Percentiles rank a stretch among this genome's conserved stretches.
These are phyloP conservation scores for Aplodontia rufa DNA, from an alignment of 2,113 vertebrate species.

Conservation along the genomic window DNA sequence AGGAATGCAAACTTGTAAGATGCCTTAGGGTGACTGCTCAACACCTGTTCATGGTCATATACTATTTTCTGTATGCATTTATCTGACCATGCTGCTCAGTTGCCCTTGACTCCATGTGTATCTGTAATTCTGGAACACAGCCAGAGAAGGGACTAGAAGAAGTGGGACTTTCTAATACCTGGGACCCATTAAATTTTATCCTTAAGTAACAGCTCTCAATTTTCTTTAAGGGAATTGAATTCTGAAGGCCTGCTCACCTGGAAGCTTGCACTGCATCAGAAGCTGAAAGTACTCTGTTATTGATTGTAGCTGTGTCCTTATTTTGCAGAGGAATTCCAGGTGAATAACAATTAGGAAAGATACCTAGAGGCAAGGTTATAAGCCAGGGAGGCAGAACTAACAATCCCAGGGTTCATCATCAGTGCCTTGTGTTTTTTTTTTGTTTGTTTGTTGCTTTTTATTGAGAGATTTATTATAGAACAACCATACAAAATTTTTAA, in stretches of 20 bases:
- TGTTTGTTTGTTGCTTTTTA: too few species aligned
- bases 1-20: neutral
- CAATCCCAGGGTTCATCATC: neutral
- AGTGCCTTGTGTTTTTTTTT: neutral
- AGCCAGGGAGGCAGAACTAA: neutral
- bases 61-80: neutral
- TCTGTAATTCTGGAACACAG: neutral
- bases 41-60: neutral
- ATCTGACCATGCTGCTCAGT: neutral
- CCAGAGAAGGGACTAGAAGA: neutral
- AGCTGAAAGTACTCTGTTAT: conserved; percentile 42
- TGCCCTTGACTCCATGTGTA: neutral
- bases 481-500: too few species aligned
- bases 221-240: conserved; percentile 33
- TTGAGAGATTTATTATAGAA: too few species aligned
- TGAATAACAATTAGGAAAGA: conserved; percentile 46
- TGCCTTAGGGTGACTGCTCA: neutral
- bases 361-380: neutral
- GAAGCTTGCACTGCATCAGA: conserved; percentile 21
- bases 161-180: neutral
- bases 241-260: conserved; percentile 15
- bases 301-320: conserved; percentile 63
- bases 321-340: conserved; percentile 64
- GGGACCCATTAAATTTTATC: neutral
- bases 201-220: neutral